Conservation (phyloP, 2,113 vertebrate genomes). For the Menidia beryllina region DNA sequence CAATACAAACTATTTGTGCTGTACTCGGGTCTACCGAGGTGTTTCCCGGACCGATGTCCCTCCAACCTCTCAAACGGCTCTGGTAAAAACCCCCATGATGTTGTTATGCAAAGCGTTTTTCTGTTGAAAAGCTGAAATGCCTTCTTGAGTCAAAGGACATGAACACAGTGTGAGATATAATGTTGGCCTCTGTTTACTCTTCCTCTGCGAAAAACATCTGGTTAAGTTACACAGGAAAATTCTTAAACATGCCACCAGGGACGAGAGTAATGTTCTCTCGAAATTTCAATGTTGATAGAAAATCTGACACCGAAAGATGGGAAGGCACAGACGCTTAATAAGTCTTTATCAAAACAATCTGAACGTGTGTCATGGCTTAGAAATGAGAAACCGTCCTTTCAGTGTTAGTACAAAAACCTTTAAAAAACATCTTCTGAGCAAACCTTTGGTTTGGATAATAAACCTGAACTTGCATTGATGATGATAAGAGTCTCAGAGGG, state of each 20-base stretch:
- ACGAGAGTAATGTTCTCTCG: no score
- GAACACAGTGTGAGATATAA: not conserved
- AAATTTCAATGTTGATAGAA: no score
- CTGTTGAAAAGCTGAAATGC: not conserved
- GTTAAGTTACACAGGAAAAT: not conserved
- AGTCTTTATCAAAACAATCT: not conserved
- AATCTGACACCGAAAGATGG: not conserved
- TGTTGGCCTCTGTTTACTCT: not conserved
- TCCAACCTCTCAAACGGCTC: not conserved
- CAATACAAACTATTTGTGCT: not conserved
- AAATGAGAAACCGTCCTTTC: not conserved
- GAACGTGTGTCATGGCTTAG: not conserved
- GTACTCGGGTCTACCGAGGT: not conserved
- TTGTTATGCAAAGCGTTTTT: not conserved
- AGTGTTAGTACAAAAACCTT: no score
- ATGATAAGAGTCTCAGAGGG: not conserved
- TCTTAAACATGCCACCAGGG: not conserved
- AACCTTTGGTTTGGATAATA: not conserved
- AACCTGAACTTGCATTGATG: not conserved
- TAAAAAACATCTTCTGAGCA: not conserved
- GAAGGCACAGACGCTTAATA: not conserved
- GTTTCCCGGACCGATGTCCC: constrained; percentile 37
- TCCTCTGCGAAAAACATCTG: not conserved
- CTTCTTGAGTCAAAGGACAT: constrained; percentile 8
- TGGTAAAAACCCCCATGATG: constrained; percentile 3